A percentile compares a stretch with the other conserved stretches of the same genome.
Conservation (phyloP, 2,797 vertebrate genomes). For the Syncerus caffer region DNA sequence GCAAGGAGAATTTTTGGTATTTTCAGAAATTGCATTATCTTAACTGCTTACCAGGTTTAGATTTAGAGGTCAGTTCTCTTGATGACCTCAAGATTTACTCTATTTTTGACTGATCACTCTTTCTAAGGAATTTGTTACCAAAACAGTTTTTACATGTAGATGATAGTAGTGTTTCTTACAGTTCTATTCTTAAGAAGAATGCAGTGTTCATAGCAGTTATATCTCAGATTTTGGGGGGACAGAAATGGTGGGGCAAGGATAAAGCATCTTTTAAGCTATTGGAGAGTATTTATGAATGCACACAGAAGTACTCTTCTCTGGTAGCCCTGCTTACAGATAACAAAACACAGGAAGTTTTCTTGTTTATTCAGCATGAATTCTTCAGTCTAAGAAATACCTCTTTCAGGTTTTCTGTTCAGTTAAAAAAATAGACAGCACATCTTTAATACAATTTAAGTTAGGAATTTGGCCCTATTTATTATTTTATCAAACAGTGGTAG, state of each 20-base stretch:
- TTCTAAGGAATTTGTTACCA: background rate
- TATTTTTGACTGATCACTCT: background rate
- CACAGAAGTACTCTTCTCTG: background rate
- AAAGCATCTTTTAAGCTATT: background rate
- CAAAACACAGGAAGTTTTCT: background rate
- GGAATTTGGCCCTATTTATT: background rate
- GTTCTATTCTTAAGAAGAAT: background rate
- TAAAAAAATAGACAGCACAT: background rate
- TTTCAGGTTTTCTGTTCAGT: background rate
- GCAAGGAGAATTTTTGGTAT: background rate
- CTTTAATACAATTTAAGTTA: constrained; percentile 36
- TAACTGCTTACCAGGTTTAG: background rate
- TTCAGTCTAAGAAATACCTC: background rate
- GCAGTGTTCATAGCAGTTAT: background rate
- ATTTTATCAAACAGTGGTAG: background rate
- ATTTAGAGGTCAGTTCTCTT: background rate
- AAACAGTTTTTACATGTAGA: background rate
- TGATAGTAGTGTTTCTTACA: background rate
- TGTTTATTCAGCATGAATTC: background rate
- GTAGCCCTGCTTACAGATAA: background rate
- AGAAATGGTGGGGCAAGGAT: background rate
- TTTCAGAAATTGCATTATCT: background rate
- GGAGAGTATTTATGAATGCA: background rate
- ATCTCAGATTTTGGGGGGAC: background rate
- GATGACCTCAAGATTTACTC: background rate